Percentiles rank a stretch among this genome's conserved stretches.
Evolutionary conservation across 2,888 invertebrate species (phyloP).

Genomic region (Alloscopus bannaensis): DNA sequence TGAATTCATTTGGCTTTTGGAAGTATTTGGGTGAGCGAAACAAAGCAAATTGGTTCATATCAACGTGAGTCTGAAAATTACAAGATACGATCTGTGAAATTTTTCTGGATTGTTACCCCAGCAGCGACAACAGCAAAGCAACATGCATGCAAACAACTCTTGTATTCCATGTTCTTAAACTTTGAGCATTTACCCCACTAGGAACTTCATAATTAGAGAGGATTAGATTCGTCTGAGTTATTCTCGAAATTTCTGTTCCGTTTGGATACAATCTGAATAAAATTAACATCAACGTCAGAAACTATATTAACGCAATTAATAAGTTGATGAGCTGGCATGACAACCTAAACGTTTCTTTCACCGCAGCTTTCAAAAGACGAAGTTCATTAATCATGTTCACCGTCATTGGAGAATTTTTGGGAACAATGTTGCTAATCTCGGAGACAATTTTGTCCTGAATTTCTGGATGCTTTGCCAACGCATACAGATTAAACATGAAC

Average conservation of each 20-base stretch:
- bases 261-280: slow-evolving; percentile 75
- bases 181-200: slow-evolving; percentile 72
- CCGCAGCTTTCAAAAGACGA: slow-evolving; percentile 80
- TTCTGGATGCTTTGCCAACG: slow-evolving; percentile 73
- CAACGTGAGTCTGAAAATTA: slow-evolving; percentile 75
- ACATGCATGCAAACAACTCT: too few relatives aligned
- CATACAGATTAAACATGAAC: slow-evolving; percentile 71
- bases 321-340: slow-evolving; percentile 9
- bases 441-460: slow-evolving; percentile 73
- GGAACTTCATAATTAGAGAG: slow-evolving; percentile 79
- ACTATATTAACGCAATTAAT: neutral
- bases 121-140: too few relatives aligned
- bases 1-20: slow-evolving; percentile 74
- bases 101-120: too few relatives aligned
- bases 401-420: slow-evolving; percentile 74
- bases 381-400: slow-evolving; percentile 75
- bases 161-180: too few relatives aligned
- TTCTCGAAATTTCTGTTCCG: slow-evolving; percentile 75
- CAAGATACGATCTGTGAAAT: too few relatives aligned
- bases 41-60: slow-evolving; percentile 75
- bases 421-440: slow-evolving; percentile 75
- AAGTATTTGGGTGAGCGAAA: slow-evolving; percentile 75
- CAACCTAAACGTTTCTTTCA: slow-evolving; percentile 80
- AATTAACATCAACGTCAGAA: too few relatives aligned
- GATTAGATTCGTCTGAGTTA: slow-evolving; percentile 78